phyloP scores from a whole-genome alignment of 2,113 vertebrate genomes.

The Petroica traversi region DNA sequence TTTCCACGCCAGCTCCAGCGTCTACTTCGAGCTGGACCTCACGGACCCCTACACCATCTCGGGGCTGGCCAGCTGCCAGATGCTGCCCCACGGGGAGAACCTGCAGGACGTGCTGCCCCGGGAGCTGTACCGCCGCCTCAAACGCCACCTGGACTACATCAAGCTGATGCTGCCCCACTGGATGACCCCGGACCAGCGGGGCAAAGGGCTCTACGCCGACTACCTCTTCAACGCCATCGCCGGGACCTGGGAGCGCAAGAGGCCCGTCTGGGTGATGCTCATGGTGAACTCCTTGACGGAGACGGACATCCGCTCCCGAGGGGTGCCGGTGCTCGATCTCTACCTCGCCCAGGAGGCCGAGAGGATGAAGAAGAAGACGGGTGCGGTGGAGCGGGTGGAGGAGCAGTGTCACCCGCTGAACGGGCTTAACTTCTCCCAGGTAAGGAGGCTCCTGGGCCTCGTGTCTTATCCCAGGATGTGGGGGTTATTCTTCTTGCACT shows the following conservation, averaged over 20 bases:
- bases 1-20: constrained; percentile 85
- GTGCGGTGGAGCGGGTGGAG: constrained; percentile 93
- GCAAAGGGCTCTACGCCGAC: constrained; percentile 92
- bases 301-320: constrained; percentile 90
- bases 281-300: constrained; percentile 98
- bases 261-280: constrained; percentile 98
- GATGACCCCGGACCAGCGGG: constrained; percentile 94
- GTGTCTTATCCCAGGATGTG: background rate
- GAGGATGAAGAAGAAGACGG: constrained; percentile 88
- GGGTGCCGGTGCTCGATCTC: constrained; percentile 92
- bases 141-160: constrained; percentile 96
- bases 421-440: constrained; percentile 97
- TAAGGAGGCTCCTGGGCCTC: constrained; percentile 54
- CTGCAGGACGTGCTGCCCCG: constrained; percentile 90
- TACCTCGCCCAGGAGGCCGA: constrained; percentile 95
- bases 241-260: constrained; percentile 97
- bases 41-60: constrained; percentile 95
- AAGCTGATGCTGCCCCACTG: constrained; percentile 97
- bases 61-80: constrained; percentile 93
- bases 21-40: constrained; percentile 96
- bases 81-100: constrained; percentile 92
- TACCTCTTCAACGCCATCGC: constrained; percentile 97
- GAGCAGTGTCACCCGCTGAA: constrained; percentile 97
- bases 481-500: rapidly evolving
- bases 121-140: constrained; percentile 93